Percentiles rank a stretch among this genome's conserved stretches.
Evolutionary conservation across 2,113 vertebrate species (phyloP).

Genomic region (Entomyzon cyanotis): DNA sequence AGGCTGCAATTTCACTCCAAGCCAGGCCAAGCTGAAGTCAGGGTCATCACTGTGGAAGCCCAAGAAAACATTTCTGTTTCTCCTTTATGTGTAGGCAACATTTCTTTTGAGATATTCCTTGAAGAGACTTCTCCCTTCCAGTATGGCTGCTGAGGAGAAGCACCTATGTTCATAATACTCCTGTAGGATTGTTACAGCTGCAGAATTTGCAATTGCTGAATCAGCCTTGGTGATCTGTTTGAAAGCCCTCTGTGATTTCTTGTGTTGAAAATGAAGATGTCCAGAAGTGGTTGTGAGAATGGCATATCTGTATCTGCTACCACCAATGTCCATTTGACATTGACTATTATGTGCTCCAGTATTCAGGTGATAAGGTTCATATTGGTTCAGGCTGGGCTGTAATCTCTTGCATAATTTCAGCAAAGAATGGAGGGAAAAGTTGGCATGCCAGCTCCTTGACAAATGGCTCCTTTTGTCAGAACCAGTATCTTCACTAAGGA

Average conservation of each 20-base stretch:
- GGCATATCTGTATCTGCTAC: neutral
- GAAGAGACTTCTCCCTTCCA: neutral
- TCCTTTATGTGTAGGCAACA: accelerated
- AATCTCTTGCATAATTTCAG: conserved; percentile 54
- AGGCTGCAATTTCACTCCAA: neutral
- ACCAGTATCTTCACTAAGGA: conserved; percentile 41
- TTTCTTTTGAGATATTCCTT: neutral
- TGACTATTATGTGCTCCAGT: conserved; percentile 24
- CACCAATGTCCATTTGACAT: conserved; percentile 25
- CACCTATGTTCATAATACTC: neutral
- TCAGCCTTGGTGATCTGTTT: neutral
- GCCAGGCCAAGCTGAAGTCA: neutral
- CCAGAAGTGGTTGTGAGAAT: neutral
- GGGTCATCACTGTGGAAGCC: neutral
- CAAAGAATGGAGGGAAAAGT: neutral
- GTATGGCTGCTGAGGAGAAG: neutral
- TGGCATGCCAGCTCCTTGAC: conserved; percentile 25
- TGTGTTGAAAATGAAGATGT: conserved; percentile 23
- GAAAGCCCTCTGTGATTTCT: neutral
- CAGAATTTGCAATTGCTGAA: neutral
- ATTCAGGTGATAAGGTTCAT: conserved; percentile 37
- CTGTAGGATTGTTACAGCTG: neutral
- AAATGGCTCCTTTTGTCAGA: conserved; percentile 67
- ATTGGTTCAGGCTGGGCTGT: neutral
- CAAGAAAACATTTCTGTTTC: neutral